Evolutionary conservation across 2,797 vertebrate genomes (phyloP).

Genomic region (Acanthurus leucopareius): DNA sequence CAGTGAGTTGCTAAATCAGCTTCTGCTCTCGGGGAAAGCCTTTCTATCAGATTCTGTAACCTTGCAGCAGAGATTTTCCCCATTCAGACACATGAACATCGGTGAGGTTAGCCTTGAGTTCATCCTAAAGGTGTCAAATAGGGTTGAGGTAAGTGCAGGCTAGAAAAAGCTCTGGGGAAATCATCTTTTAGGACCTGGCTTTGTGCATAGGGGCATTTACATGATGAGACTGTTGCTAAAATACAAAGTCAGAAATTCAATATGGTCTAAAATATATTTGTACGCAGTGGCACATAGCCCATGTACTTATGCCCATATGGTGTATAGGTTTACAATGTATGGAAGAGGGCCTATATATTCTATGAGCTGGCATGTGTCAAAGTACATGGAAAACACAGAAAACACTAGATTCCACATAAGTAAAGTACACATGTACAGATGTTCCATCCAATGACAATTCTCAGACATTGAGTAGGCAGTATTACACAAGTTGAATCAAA

Average conservation of each 20-base stretch:
- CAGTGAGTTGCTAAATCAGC: not conserved
- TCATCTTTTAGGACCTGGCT: not conserved
- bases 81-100: not conserved
- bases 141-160: not conserved
- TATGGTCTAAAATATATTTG: not conserved
- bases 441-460: not conserved
- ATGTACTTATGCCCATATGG: not conserved
- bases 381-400: not conserved
- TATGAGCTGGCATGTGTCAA: not conserved
- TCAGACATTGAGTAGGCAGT: not conserved
- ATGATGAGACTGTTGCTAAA: not conserved
- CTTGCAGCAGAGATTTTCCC: not conserved
- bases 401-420: too few relatives aligned
- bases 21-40: not conserved
- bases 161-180: not conserved
- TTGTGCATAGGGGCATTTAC: not conserved
- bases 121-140: not conserved
- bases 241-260: not conserved
- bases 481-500: conserved; percentile 13
- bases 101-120: not conserved
- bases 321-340: not conserved
- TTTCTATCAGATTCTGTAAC: not conserved
- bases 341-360: not conserved
- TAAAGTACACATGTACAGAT: too few relatives aligned
- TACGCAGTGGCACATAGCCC: not conserved